Evolutionary conservation across 2,797 vertebrate species (phyloP), one percentile per base, ranked within the genome.

Genomic region (Amblyraja radiata): DNA sequence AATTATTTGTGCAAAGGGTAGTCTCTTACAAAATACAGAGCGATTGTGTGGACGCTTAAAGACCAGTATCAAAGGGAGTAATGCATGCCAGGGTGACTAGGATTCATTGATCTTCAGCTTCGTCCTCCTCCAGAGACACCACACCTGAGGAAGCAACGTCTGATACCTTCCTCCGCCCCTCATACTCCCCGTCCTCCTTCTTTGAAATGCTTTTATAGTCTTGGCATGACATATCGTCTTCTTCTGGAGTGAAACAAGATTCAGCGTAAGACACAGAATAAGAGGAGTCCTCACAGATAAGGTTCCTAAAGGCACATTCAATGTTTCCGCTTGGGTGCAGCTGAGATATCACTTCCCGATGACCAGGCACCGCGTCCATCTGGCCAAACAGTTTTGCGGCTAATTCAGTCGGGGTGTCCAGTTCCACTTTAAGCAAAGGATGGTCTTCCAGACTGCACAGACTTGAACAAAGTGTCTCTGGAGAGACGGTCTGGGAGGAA

Each of bases 381-480:
- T 76, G 90, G 25, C 97, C 96, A 95, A 99, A 96, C 95, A 99
- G 97, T 96, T 98, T 98, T 93, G 98, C 97, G 32, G 98, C 97
- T 93, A 99, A 97, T 95, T 98, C 98, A 0, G 98, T 96, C 0
- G 97, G 97, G 93, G 96, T 97, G 63, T 97, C 96, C 95, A 98
- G 96, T 95, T 97, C 96, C 1, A 92, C 28, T 58, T 96, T 96
- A 93, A 97, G 95, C 54, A 98, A 95, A 0, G 98, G 96, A 95
- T 98, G 97, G 28, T 98, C 98, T 32, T 99, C 98, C 95, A 99
- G 95, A 95, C 99, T 99, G 97, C 97, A 99, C 81, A 99, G 97
- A 95, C 98, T 99, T 95, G 99, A 99, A 96, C 98, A 98, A 94
- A 98, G 96, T 88, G 98, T 99, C 95, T 99, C 98, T 0, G 98